A percentile compares a stretch with the other conserved stretches of the same genome.
Conservation (phyloP, 2,888 invertebrate genomes). For the Melanargia galathea region DNA sequence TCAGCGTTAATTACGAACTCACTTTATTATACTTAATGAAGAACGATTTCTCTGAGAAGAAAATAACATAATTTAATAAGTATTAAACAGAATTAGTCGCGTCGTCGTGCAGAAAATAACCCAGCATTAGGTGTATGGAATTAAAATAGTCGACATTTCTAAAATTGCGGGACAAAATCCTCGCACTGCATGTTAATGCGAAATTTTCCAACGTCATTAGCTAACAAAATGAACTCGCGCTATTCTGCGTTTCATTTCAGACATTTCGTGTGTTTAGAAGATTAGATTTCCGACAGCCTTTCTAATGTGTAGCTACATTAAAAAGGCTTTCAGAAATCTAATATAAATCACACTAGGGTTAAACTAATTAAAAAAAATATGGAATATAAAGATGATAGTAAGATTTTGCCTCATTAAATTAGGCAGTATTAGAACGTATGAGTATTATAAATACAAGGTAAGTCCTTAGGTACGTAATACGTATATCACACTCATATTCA, state of each 20-base stretch:
- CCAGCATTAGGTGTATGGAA: not conserved
- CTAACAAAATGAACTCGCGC: conserved; percentile 11
- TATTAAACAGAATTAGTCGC: not conserved
- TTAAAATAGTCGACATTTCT: conserved; percentile 19
- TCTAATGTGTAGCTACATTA: too few species aligned
- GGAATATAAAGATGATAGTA: too few species aligned
- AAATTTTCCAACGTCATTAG: conserved; percentile 19
- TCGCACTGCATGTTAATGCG: conserved; percentile 21
- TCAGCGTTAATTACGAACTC: not conserved
- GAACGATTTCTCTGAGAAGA: not conserved
- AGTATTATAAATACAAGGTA: too few species aligned
- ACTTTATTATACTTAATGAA: not conserved
- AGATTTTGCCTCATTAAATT: too few species aligned
- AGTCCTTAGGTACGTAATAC: too few species aligned
- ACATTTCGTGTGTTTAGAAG: conserved; percentile 6
- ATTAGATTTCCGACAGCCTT: conserved; percentile 2
- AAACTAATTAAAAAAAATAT: too few species aligned
- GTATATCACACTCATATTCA: too few species aligned
- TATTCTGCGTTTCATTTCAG: conserved; percentile 10
- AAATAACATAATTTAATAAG: too few species aligned
- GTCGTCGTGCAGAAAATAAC: conserved; percentile 15
- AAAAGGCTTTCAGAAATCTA: too few species aligned
- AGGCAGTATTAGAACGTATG: too few species aligned
- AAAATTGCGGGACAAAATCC: conserved; percentile 23
- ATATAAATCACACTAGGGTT: too few species aligned